A percentile compares a stretch with the other conserved stretches of the same genome.
Evolutionary conservation across 2,888 invertebrate genomes (phyloP).

Genomic region (Cynaeus angustus): DNA sequence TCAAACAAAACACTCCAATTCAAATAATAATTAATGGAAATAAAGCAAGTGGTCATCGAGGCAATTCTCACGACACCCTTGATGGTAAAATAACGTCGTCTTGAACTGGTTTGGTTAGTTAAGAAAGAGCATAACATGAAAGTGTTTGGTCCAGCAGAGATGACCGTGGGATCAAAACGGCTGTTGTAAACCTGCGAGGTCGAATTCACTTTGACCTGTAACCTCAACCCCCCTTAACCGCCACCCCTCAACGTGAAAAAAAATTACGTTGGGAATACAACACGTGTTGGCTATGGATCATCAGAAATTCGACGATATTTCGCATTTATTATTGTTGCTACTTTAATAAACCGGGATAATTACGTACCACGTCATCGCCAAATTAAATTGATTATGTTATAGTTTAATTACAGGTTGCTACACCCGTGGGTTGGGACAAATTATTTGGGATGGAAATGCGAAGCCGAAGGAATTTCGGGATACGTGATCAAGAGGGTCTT

Average conservation of each 20-base stretch:
- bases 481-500: no score
- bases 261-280: constrained; percentile 45
- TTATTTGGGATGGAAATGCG: no score
- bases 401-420: not conserved
- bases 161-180: constrained; percentile 58
- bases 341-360: constrained; percentile 26
- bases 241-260: constrained; percentile 21
- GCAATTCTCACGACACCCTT: constrained; percentile 53
- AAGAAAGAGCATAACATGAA: constrained; percentile 26
- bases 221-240: constrained; percentile 50
- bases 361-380: not conserved
- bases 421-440: no score
- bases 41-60: constrained; percentile 46
- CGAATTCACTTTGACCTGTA: constrained; percentile 55
- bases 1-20: constrained; percentile 60
- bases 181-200: constrained; percentile 52
- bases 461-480: no score
- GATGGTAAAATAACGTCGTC: constrained; percentile 61
- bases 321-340: constrained; percentile 25
- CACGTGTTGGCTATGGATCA: constrained; percentile 45
- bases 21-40: constrained; percentile 46
- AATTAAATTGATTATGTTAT: constrained; percentile 3
- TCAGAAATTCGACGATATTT: constrained; percentile 35
- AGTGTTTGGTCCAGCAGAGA: constrained; percentile 45
- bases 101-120: constrained; percentile 65